These are phyloP conservation scores for Macroteleia sp. DNA, from an alignment of 2,888 invertebrate genomes.

Conservation along the genomic window DNA sequence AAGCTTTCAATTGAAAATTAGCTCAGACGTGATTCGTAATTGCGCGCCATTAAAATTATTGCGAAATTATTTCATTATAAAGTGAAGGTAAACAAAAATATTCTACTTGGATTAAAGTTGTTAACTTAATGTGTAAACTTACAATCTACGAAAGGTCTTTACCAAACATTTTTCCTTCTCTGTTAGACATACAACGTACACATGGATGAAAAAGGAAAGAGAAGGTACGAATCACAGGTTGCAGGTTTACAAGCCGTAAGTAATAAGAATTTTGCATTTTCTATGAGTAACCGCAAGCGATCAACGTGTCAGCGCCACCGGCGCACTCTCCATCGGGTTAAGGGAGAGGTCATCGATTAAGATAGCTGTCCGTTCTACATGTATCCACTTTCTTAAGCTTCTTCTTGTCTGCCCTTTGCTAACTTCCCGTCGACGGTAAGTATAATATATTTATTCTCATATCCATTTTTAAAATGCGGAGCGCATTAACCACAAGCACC, in stretches of 20 bases:
- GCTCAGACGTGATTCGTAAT: conserved; percentile 4
- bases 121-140: too few species aligned
- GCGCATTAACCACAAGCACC: conserved; percentile 23
- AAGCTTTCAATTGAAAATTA: neutral
- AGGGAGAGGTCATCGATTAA: conserved; percentile 79
- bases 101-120: too few species aligned
- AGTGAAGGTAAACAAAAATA: neutral
- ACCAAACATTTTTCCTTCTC: too few species aligned
- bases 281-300: conserved; percentile 47
- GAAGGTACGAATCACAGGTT: too few species aligned
- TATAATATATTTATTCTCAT: conserved; percentile 55
- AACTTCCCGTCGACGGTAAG: conserved; percentile 44
- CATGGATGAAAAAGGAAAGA: too few species aligned
- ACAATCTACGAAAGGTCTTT: too few species aligned
- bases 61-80: conserved; percentile 26
- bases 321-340: conserved; percentile 70
- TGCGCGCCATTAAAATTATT: conserved; percentile 18
- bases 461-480: conserved; percentile 26
- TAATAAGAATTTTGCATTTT: conserved; percentile 41
- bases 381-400: conserved; percentile 51
- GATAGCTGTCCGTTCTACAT: conserved; percentile 74
- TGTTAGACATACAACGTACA: too few species aligned
- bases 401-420: conserved; percentile 36
- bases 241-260: conserved; percentile 9
- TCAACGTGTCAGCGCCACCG: conserved; percentile 63